Conservation (phyloP, 2,797 vertebrate genomes). For the Aplochiton taeniatus region DNA sequence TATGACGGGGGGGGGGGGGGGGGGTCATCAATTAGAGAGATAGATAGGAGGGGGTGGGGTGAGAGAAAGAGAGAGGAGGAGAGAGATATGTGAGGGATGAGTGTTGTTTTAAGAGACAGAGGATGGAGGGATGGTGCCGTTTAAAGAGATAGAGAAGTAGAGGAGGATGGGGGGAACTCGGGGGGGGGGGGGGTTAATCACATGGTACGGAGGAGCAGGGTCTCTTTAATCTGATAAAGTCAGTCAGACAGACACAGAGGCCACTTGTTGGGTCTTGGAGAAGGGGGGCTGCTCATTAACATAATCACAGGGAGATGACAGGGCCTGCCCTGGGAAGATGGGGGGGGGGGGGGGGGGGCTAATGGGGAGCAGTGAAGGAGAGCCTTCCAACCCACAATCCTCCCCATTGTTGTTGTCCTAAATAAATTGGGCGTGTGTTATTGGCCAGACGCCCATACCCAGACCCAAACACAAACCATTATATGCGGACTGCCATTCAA, state of each 20-base stretch:
- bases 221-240: conserved; percentile 60
- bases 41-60: too few relatives aligned
- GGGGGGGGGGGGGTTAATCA: conserved; percentile 20
- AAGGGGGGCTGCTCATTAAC: not conserved
- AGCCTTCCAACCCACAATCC: not conserved
- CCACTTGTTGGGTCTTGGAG: conserved; percentile 38
- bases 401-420: conserved; percentile 50
- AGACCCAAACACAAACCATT: conserved; percentile 32
- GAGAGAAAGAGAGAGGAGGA: too few relatives aligned
- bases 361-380: not conserved
- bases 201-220: conserved; percentile 38
- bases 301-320: conserved; percentile 12
- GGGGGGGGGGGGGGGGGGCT: conserved; percentile 14
- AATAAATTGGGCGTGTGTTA: conserved; percentile 59
- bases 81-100: not conserved
- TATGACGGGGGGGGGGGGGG: not conserved
- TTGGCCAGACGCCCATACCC: conserved; percentile 8
- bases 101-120: conserved; percentile 30
- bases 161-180: not conserved
- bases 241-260: conserved; percentile 53
- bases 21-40: too few relatives aligned
- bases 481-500: conserved; percentile 46
- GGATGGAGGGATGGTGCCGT: conserved; percentile 26
- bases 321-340: not conserved
- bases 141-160: not conserved